A percentile compares a stretch with the other conserved stretches of the same genome.
These are phyloP conservation scores for Sternarchorhynchus goeldii DNA, from an alignment of 2,797 vertebrate species.

Conservation along the genomic window DNA sequence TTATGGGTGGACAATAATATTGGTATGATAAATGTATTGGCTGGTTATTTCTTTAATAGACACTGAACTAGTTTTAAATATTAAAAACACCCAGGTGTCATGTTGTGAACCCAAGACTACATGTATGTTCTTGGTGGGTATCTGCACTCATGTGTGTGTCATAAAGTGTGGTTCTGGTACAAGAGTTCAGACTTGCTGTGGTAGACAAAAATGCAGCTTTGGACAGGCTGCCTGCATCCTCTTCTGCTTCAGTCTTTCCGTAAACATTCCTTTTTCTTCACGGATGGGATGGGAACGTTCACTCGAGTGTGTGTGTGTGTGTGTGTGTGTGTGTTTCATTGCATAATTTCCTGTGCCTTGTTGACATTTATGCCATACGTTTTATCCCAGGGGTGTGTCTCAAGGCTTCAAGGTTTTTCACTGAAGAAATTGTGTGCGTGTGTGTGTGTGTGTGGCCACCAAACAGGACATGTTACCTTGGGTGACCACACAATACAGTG, in stretches of 20 bases:
- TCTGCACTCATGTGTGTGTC: too few relatives aligned
- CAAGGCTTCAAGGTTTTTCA: slow-evolving; percentile 28
- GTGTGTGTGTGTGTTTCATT: slow-evolving; percentile 34
- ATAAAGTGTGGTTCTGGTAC: too few relatives aligned
- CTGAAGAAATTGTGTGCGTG: slow-evolving; percentile 5
- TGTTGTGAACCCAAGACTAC: too few relatives aligned
- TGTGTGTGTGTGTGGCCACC: slow-evolving; percentile 22
- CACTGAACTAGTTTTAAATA: too few relatives aligned
- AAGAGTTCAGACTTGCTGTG: too few relatives aligned
- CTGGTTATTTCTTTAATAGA: too few relatives aligned
- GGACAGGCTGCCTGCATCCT: not conserved
- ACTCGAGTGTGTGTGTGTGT: slow-evolving; percentile 3
- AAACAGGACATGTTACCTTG: slow-evolving; percentile 23
- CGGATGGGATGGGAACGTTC: not conserved
- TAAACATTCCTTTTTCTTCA: slow-evolving; percentile 30
- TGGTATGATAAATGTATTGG: too few relatives aligned
- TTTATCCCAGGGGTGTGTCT: slow-evolving; percentile 35
- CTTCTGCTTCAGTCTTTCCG: slow-evolving; percentile 14
- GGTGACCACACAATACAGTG: not conserved
- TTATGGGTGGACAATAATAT: too few relatives aligned
- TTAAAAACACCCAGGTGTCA: too few relatives aligned
- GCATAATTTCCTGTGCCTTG: slow-evolving; percentile 46
- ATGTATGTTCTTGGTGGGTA: too few relatives aligned
- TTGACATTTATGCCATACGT: slow-evolving; percentile 23
- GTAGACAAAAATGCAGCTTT: too few relatives aligned